These are phyloP conservation scores for Amia ocellicauda DNA, from an alignment of 2,113 vertebrate species.

Conservation along the genomic window DNA sequence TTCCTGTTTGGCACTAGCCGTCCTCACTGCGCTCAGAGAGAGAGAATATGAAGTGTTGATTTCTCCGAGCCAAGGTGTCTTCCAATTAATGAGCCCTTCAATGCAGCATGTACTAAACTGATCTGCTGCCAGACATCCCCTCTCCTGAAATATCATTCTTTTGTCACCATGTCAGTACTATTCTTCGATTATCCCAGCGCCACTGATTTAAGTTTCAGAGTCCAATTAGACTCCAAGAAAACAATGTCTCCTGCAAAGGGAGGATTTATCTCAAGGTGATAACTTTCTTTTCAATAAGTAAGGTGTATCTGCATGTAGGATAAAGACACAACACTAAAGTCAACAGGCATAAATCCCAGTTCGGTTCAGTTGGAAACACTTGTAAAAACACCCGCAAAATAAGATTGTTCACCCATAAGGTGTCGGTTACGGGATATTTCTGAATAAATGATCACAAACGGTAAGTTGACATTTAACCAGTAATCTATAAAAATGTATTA, in stretches of 20 bases:
- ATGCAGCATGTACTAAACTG: conserved; percentile 57
- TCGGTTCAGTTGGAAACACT: not conserved
- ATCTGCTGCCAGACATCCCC: conserved; percentile 30
- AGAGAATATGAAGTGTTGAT: conserved; percentile 73
- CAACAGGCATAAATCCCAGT: not conserved
- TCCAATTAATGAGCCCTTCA: conserved; percentile 76
- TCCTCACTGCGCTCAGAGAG: conserved; percentile 71
- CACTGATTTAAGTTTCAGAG: not conserved
- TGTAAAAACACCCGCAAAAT: conserved; percentile 42
- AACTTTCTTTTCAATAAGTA: too few species aligned
- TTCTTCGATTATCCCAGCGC: conserved; percentile 31
- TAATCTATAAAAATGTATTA: conserved; percentile 46
- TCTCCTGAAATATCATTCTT: conserved; percentile 26
- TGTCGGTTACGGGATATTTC: conserved; percentile 29
- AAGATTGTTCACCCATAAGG: conserved; percentile 45
- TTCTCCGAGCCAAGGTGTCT: conserved; percentile 66
- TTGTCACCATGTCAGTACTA: conserved; percentile 57
- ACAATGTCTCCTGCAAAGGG: too few species aligned
- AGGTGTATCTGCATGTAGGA: too few species aligned
- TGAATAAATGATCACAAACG: conserved; percentile 31
- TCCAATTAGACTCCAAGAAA: too few species aligned
- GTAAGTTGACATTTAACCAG: conserved; percentile 45
- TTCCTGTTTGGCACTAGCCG: conserved; percentile 59
- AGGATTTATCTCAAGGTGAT: too few species aligned
- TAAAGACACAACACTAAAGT: too few species aligned